phyloP scores from a whole-genome alignment of 2,797 vertebrate genomes.

The Cuculus canorus region DNA sequence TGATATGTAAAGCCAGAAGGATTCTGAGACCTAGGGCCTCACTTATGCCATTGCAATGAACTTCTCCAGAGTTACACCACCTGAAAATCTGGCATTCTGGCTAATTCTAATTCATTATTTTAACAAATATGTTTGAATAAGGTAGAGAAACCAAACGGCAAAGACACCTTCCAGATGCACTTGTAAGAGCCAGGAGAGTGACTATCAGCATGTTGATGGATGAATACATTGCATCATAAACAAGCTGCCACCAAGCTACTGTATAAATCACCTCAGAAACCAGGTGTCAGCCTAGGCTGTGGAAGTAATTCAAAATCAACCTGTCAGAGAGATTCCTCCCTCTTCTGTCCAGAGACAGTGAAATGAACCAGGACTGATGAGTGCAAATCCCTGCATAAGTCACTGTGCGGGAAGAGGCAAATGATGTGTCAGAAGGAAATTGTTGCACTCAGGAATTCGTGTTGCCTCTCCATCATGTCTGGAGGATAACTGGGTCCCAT shows the following conservation, averaged over 20 bases:
- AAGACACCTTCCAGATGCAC: neutral
- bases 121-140: neutral
- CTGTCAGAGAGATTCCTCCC: conserved; percentile 18
- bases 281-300: neutral
- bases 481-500: neutral
- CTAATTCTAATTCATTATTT: neutral
- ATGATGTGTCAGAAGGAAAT: neutral
- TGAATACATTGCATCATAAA: conserved; percentile 7
- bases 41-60: neutral
- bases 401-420: neutral
- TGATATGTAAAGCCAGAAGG: neutral
- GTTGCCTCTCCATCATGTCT: rapidly evolving
- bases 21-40: neutral
- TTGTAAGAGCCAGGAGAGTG: neutral
- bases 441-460: neutral
- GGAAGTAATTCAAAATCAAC: conserved; percentile 15
- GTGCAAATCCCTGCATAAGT: neutral
- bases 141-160: neutral
- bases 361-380: neutral
- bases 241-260: neutral
- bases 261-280: conserved; percentile 27
- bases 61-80: neutral
- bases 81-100: neutral
- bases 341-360: neutral
- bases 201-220: neutral